Conservation (phyloP, 2,888 invertebrate genomes). For the Polydrusus tereticollis region DNA sequence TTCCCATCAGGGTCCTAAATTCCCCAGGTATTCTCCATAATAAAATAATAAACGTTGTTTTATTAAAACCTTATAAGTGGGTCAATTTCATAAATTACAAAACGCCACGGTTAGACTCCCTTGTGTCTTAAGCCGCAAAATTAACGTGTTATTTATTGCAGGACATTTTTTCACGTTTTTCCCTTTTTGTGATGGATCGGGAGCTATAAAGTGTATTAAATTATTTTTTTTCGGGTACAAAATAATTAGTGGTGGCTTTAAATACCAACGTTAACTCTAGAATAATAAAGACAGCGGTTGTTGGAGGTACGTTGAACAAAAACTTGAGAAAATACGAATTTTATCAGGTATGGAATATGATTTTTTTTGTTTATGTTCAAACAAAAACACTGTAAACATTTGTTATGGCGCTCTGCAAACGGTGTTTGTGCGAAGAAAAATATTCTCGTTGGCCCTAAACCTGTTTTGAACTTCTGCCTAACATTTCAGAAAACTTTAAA, state of each 20-base stretch:
- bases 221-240: slow-evolving; percentile 7
- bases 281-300: background rate
- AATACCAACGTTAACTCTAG: background rate
- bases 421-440: too few relatives aligned
- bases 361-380: too few relatives aligned
- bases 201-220: slow-evolving; percentile 6
- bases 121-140: slow-evolving; percentile 16
- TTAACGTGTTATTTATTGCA: slow-evolving; percentile 13
- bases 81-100: slow-evolving; percentile 19
- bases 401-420: too few relatives aligned
- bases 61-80: slow-evolving; percentile 19
- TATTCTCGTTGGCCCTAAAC: too few relatives aligned
- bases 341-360: too few relatives aligned
- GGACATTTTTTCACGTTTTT: slow-evolving; percentile 4
- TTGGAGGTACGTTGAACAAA: too few relatives aligned
- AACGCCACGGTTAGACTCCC: slow-evolving; percentile 5
- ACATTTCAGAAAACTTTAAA: too few relatives aligned
- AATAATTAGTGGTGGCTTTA: background rate
- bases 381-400: too few relatives aligned
- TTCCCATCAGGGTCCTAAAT: background rate
- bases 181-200: slow-evolving; percentile 2
- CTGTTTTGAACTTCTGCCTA: too few relatives aligned
- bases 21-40: background rate
- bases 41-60: slow-evolving; percentile 13
- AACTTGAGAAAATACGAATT: too few relatives aligned